Base-by-base conservation (phyloP, 2,113 vertebrate genomes). In the Dascyllus trimaculatus region DNA sequence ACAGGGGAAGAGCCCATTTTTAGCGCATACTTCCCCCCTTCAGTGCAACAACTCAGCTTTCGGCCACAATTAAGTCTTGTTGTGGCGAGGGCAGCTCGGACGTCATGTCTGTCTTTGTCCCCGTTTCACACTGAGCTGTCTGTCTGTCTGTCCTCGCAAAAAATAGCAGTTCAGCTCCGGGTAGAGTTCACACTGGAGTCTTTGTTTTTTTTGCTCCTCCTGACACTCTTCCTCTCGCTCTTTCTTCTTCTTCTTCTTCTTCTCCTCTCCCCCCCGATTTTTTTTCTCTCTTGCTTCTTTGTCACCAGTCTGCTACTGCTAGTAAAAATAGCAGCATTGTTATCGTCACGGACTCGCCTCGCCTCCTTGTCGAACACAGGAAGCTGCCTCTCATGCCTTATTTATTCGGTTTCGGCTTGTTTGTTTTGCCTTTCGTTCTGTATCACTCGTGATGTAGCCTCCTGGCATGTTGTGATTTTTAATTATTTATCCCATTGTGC, bases 241-340 rank as follows among this genome's bases (percentile, higher is more conserved):
- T 66, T 15, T 77, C 85, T 70, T 78, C 72, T 46, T 77, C 62
- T 85, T 66, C 76, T 74, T 78, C 89, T 75, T 80, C 90, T 8
- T 8, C 32, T 81, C 70, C 75, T 75, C 68, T 81, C 62, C 25
- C 79, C 80, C 52, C 66, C 1, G 75, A 85, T 70, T 78, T 74
- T 46, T 75, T 60, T 85, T 69, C 75, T 63, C 74, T 78, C 89
- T 75, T 78, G 66, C 73, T 71, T 85, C 77, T 85, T 81, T 83
- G 75, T 86, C 88, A 85, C 83, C 85, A 79, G 76, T 85, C 85
- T 88, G 70, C 85, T 80, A 67, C 82, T 73, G 86, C 81, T 86
- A 71, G 85, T 92, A 92, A 92, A 95, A 94, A 94, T 93, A 94
- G 93, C 82, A 78, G 85, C 91, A 84, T 91, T 90, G 91, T 93